These are phyloP conservation scores for Odocoileus hemionus DNA, from an alignment of 2,113 vertebrate species.

Conservation along the genomic window DNA sequence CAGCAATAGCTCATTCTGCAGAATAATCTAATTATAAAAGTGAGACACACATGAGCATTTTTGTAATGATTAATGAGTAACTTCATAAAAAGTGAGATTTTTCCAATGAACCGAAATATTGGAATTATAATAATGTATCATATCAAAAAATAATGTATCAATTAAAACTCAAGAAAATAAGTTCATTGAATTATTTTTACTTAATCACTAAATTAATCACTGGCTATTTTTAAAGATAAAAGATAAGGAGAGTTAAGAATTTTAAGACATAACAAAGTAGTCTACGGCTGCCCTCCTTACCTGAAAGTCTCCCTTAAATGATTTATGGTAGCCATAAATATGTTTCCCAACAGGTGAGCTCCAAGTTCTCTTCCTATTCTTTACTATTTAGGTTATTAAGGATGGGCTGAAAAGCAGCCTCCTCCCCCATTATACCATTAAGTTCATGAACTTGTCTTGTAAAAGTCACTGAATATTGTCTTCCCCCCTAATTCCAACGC, in stretches of 20 bases:
- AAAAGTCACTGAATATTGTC: not conserved
- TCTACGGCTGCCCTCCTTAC: not conserved
- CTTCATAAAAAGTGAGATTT: slow-evolving; percentile 47
- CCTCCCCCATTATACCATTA: not conserved
- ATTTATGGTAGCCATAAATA: not conserved
- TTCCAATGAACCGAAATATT: slow-evolving; percentile 19
- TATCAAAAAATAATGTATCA: slow-evolving; percentile 50
- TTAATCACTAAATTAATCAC: slow-evolving; percentile 35
- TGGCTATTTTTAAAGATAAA: slow-evolving; percentile 40
- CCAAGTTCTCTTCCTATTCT: not conserved
- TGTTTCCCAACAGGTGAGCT: not conserved
- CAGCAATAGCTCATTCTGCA: slow-evolving; percentile 73
- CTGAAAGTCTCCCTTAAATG: not conserved
- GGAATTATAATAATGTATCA: slow-evolving; percentile 41
- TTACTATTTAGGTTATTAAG: not conserved
- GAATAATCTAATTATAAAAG: slow-evolving; percentile 76
- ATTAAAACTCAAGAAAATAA: slow-evolving; percentile 44
- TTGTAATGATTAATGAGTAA: slow-evolving; percentile 66
- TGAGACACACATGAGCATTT: slow-evolving; percentile 49
- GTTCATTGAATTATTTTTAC: slow-evolving; percentile 54
- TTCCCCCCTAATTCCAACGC: not conserved
- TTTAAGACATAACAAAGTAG: not conserved
- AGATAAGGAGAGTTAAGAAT: not conserved
- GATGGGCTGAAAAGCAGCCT: not conserved
- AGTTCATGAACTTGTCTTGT: not conserved